Evolutionary conservation across 1,140 invertebrate species (phyloP).

Genomic region (Olivierus martensii): DNA sequence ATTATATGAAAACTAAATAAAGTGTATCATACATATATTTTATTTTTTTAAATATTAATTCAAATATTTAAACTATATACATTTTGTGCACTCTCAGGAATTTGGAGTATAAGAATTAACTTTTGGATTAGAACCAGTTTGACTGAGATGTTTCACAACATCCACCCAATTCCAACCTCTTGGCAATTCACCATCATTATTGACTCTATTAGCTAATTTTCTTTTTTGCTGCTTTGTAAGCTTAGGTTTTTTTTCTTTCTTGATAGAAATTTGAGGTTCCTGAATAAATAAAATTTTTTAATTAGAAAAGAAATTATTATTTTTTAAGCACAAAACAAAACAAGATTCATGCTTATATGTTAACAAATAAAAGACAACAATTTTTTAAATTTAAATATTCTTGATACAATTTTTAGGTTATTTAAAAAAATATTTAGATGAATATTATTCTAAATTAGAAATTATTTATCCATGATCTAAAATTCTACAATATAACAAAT

Average conservation of each 20-base stretch:
- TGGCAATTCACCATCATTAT: constrained; percentile 65
- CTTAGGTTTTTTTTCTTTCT: constrained; percentile 54
- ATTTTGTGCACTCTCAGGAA: constrained; percentile 1
- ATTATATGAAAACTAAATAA: too few relatives aligned
- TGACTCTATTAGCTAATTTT: constrained; percentile 63
- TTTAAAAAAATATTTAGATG: neutral
- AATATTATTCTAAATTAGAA: too few relatives aligned
- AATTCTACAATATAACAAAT: too few relatives aligned
- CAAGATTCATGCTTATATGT: too few relatives aligned
- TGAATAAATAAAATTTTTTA: constrained; percentile 3
- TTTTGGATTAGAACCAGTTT: constrained; percentile 41
- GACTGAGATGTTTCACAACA: constrained; percentile 86
- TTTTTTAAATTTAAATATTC: neutral
- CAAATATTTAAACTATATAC: too few relatives aligned
- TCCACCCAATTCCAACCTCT: constrained; percentile 91
- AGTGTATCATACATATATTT: too few relatives aligned
- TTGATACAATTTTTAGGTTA: too few relatives aligned
- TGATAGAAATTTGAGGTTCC: constrained; percentile 25
- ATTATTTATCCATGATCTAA: too few relatives aligned
- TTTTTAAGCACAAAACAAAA: too few relatives aligned
- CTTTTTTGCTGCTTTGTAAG: constrained; percentile 85
- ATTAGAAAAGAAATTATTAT: constrained; percentile 5
- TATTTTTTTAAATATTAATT: too few relatives aligned
- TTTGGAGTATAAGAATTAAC: neutral
- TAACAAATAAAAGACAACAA: neutral